Percentiles rank a stretch among this genome's conserved stretches.
These are phyloP conservation scores for Neofelis nebulosa DNA, from an alignment of 2,113 vertebrate genomes.

Conservation along the genomic window DNA sequence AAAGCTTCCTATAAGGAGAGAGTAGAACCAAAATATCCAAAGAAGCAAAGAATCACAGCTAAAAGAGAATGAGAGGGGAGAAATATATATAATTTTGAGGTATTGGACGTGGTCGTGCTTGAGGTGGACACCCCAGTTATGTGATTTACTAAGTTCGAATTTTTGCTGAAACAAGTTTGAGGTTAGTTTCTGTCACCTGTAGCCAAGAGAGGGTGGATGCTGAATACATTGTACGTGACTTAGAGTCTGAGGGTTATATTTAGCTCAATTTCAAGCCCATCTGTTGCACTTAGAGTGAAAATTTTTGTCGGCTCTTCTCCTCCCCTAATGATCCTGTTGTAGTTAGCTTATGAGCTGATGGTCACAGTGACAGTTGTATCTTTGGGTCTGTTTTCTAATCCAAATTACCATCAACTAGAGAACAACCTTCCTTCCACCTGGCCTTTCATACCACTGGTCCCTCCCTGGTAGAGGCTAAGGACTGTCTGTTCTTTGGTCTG, in stretches of 20 bases:
- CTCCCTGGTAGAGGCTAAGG: not conserved
- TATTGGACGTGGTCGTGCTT: not conserved
- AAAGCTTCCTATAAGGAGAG: not conserved
- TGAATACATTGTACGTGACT: too few species aligned
- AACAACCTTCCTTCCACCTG: not conserved
- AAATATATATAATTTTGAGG: not conserved
- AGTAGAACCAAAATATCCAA: not conserved
- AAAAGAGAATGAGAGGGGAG: not conserved
- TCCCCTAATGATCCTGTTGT: not conserved
- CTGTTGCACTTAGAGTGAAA: not conserved
- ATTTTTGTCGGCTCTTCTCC: not conserved
- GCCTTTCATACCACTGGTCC: not conserved
- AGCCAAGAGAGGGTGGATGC: not conserved
- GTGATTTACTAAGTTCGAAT: not conserved
- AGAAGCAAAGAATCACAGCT: not conserved
- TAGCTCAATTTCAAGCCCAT: not conserved
- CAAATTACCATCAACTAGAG: not conserved
- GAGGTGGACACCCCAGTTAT: not conserved
- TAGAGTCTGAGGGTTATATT: not conserved
- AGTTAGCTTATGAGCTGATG: not conserved
- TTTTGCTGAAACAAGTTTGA: not conserved
- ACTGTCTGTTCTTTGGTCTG: not conserved
- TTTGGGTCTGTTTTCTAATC: not conserved
- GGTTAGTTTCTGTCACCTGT: not conserved
- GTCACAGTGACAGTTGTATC: not conserved